A percentile compares a stretch with the other conserved stretches of the same genome.
These are phyloP conservation scores for Epiperipatus broadwayi DNA, from an alignment of 2,888 invertebrate genomes.

Conservation along the genomic window DNA sequence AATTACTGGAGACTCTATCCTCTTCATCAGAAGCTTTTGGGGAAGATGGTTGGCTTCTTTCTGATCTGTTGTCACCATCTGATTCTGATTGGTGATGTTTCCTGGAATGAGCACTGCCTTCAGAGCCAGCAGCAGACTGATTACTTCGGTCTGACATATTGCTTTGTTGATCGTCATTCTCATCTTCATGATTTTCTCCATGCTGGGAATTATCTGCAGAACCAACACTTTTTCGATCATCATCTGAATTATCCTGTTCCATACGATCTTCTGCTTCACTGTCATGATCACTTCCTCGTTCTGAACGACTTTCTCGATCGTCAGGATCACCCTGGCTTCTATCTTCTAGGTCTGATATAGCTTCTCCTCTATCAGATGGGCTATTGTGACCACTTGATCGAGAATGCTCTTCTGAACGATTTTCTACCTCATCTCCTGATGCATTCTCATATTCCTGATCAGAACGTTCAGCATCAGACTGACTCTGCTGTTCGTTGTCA, in stretches of 20 bases:
- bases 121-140: background rate
- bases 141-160: background rate
- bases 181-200: background rate
- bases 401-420: too few species aligned
- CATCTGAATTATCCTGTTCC: background rate
- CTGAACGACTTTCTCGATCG: background rate
- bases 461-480: too few species aligned
- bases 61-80: constrained; percentile 10
- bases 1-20: too few species aligned
- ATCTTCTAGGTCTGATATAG: background rate
- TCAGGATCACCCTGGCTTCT: background rate
- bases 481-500: too few species aligned
- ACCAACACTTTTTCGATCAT: background rate
- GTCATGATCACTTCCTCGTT: background rate
- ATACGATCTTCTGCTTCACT: background rate
- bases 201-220: background rate
- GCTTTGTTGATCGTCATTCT: background rate
- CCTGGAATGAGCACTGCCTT: background rate
- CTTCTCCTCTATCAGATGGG: background rate
- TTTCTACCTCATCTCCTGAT: too few species aligned
- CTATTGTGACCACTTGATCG: background rate
- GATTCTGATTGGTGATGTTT: background rate
- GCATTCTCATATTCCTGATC: too few species aligned
- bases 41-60: background rate
- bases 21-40: constrained; percentile 17